Conservation (phyloP, 2,797 vertebrate species). For the Mus spretus region DNA sequence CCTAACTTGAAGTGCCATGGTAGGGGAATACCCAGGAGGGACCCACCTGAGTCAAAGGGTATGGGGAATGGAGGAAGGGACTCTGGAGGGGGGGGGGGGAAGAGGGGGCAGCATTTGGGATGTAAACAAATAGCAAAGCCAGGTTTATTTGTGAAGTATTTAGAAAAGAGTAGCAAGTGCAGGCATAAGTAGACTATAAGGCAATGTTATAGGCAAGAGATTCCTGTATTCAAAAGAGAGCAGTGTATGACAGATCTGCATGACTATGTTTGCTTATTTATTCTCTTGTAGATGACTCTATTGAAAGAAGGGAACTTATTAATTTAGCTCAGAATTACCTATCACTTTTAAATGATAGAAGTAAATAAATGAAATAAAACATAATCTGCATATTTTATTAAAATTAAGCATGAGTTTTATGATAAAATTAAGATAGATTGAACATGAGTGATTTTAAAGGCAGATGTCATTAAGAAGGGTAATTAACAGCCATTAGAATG, state of each 20-base stretch:
- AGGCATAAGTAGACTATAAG: conserved; percentile 1
- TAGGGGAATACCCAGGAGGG: not conserved
- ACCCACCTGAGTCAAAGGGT: not conserved
- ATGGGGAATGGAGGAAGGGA: not conserved
- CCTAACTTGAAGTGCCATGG: not conserved
- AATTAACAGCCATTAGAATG: not conserved
- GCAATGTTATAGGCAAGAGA: not conserved
- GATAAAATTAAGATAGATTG: conserved; percentile 20
- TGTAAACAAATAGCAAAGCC: not conserved
- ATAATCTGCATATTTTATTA: conserved; percentile 20
- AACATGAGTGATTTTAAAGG: conserved; percentile 47
- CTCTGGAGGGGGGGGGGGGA: not conserved
- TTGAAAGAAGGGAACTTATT: not conserved
- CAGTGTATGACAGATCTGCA: not conserved
- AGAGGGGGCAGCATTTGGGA: not conserved
- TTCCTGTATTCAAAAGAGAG: conserved; percentile 11
- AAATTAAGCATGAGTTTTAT: conserved; percentile 47
- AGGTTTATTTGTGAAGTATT: not conserved
- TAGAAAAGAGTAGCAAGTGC: not conserved
- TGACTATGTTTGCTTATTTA: not conserved
- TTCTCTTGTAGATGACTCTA: not conserved
- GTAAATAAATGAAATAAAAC: conserved; percentile 12
- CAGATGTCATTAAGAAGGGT: conserved; percentile 21
- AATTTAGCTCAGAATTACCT: conserved; percentile 41
- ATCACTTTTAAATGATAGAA: conserved; percentile 17